A percentile compares a stretch with the other conserved stretches of the same genome.
Conservation (phyloP, 2,113 vertebrate species). For the Actinemys pallida region DNA sequence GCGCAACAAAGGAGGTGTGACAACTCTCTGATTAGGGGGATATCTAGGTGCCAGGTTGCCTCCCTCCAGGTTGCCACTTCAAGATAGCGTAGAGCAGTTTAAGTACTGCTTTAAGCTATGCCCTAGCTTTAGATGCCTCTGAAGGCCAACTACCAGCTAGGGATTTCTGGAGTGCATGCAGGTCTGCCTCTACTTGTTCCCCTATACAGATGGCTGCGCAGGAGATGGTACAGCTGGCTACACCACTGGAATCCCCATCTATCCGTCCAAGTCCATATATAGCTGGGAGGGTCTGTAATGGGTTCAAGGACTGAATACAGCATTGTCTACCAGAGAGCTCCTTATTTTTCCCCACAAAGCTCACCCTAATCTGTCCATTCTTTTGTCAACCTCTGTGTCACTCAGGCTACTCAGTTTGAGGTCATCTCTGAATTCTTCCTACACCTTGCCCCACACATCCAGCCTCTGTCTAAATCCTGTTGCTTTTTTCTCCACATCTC, state of each 20-base stretch:
- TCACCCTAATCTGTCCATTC: background rate
- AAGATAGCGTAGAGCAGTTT: background rate
- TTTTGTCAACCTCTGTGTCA: background rate
- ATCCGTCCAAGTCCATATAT: background rate
- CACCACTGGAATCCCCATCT: accelerated
- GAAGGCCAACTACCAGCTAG: background rate
- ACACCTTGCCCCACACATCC: accelerated
- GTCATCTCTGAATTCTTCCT: background rate
- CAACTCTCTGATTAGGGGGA: background rate
- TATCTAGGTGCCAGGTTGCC: background rate
- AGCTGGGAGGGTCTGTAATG: background rate
- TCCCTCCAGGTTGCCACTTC: background rate
- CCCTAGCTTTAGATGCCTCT: background rate
- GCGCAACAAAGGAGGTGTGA: background rate
- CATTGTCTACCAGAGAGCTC: background rate
- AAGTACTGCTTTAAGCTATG: too few species aligned
- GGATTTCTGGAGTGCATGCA: background rate
- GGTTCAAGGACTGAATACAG: background rate
- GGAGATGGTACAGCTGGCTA: too few species aligned
- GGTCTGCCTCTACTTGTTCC: background rate
- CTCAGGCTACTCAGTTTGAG: background rate
- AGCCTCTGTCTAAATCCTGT: accelerated
- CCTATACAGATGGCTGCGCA: background rate
- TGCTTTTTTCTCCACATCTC: background rate
- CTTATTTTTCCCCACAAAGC: background rate